Percentiles rank a stretch among this genome's conserved stretches.
Conservation (phyloP, 37 sponge, comb jelly and placozoan species). For the Ianthella basta region DNA sequence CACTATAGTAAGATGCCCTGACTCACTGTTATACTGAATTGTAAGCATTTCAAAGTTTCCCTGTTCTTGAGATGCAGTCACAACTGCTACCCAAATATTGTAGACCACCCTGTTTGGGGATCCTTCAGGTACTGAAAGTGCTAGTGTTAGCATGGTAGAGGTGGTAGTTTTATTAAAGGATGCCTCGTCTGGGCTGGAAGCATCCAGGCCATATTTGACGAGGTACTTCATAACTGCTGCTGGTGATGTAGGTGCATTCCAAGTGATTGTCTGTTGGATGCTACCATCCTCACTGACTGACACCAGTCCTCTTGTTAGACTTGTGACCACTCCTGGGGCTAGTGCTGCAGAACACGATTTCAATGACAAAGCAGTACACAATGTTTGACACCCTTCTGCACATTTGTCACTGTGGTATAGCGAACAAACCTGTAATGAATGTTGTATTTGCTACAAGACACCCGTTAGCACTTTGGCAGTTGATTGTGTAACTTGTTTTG, state of each 20-base stretch:
- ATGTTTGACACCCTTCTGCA: too few species aligned
- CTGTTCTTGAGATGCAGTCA: not conserved
- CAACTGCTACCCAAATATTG: constrained; percentile 20
- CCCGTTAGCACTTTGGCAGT: not conserved
- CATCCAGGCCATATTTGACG: not conserved
- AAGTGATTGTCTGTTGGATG: not conserved
- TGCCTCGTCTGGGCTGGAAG: not conserved
- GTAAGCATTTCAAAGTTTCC: not conserved
- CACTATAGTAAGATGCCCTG: not conserved
- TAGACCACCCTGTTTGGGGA: not conserved
- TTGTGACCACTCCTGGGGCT: not conserved
- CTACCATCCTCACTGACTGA: not conserved
- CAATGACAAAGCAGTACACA: not conserved
- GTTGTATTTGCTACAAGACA: not conserved
- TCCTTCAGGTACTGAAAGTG: not conserved
- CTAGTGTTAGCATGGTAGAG: not conserved
- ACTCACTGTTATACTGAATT: too few species aligned
- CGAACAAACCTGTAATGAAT: not conserved
- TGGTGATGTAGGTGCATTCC: not conserved
- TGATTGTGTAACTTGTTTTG: not conserved
- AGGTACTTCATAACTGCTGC: not conserved
- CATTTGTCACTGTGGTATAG: too few species aligned
- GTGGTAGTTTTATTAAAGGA: not conserved
- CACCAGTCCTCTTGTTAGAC: not conserved
- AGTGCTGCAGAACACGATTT: not conserved